Percentiles rank a stretch among this genome's conserved stretches.
These are phyloP conservation scores for Ia io DNA, from an alignment of 2,113 vertebrate genomes.

Conservation along the genomic window DNA sequence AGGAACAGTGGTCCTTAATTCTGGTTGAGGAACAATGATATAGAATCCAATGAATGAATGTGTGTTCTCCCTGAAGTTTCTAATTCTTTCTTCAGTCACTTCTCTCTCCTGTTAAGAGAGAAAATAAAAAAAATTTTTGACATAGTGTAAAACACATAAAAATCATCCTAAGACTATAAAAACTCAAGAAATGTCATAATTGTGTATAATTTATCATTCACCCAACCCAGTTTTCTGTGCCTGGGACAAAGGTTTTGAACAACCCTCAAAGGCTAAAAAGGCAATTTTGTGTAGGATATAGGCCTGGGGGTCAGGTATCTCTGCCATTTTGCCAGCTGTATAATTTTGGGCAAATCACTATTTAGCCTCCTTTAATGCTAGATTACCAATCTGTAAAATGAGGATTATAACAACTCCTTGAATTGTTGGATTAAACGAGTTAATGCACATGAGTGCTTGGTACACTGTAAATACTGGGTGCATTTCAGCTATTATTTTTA, in stretches of 20 bases:
- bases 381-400: background rate
- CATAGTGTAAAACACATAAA: background rate
- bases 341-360: background rate
- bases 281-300: background rate
- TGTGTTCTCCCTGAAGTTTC: background rate
- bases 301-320: background rate
- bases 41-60: background rate
- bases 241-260: background rate
- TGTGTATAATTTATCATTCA: background rate
- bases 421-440: background rate
- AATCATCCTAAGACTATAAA: background rate
- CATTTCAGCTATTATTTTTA: background rate
- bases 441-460: background rate
- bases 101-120: conserved; percentile 53
- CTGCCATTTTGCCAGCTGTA: background rate
- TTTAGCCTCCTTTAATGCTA: background rate
- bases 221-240: background rate
- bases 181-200: background rate
- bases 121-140: conserved; percentile 3
- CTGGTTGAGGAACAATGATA: background rate
- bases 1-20: background rate
- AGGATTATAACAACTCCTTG: background rate
- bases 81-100: background rate
- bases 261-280: background rate
- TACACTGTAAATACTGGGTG: background rate